A percentile compares a stretch with the other conserved stretches of the same genome.
These are phyloP conservation scores for Phalanger gymnotis DNA, from an alignment of 2,797 vertebrate genomes.

Conservation along the genomic window DNA sequence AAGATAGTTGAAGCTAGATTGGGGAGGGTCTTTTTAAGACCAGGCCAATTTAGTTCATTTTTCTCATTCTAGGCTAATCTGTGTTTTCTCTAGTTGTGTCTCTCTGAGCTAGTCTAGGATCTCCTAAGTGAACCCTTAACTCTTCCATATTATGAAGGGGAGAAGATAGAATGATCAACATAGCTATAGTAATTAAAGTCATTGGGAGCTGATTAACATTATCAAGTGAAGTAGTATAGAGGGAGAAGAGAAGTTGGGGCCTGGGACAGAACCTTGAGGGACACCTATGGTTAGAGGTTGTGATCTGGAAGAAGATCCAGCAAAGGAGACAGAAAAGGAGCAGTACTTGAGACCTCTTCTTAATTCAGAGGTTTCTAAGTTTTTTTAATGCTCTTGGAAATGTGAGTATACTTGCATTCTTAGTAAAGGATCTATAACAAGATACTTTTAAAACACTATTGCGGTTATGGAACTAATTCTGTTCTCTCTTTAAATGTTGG, in stretches of 20 bases:
- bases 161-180: not conserved
- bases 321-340: not conserved
- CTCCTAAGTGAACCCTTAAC: not conserved
- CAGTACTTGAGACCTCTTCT: not conserved
- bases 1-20: not conserved
- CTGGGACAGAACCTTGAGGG: not conserved
- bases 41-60: not conserved
- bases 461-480: not conserved
- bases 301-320: not conserved
- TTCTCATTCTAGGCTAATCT: not conserved
- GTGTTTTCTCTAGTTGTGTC: too few relatives aligned
- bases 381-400: not conserved
- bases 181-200: not conserved
- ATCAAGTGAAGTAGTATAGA: not conserved
- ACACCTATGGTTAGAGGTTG: not conserved
- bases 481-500: not conserved
- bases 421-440: not conserved
- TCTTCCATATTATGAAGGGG: too few relatives aligned
- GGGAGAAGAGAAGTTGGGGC: not conserved
- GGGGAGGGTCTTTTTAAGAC: not conserved
- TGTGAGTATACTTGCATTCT: not conserved
- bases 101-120: too few relatives aligned
- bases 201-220: not conserved
- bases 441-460: not conserved
- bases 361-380: not conserved